Percentiles rank a stretch among this genome's conserved stretches.
Conservation (phyloP, 2,797 vertebrate species). For the Nasua narica region DNA sequence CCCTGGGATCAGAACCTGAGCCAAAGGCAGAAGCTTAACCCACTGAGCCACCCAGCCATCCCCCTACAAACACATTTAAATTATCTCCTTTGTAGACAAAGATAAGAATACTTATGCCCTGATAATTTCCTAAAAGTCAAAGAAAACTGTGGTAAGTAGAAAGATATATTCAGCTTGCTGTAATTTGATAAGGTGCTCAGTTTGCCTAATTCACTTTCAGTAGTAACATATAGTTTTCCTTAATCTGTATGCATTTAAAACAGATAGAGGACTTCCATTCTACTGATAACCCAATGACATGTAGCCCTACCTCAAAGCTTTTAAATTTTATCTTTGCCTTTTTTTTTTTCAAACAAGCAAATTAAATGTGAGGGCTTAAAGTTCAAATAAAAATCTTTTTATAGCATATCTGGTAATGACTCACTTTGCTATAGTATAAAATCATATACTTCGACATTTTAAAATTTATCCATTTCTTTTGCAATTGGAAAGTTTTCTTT, state of each 20-base stretch:
- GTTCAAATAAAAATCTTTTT: constrained; percentile 39
- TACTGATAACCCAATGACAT: neutral
- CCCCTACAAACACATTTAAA: neutral
- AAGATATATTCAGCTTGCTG: neutral
- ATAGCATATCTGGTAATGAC: constrained; percentile 22
- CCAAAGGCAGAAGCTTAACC: too few species aligned
- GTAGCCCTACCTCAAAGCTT: constrained; percentile 25
- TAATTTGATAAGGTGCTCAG: neutral
- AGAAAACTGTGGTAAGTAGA: neutral
- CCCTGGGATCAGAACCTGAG: too few species aligned
- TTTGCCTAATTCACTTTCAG: neutral
- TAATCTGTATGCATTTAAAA: neutral
- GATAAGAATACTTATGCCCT: neutral
- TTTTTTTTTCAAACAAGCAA: constrained; percentile 53
- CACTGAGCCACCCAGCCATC: too few species aligned
- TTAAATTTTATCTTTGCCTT: constrained; percentile 51
- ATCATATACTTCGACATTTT: neutral
- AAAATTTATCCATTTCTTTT: constrained; percentile 6
- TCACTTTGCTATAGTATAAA: constrained; percentile 35
- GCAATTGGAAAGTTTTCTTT: constrained; percentile 31
- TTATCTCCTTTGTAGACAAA: neutral
- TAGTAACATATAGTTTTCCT: neutral
- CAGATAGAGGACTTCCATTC: neutral
- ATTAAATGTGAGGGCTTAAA: constrained; percentile 43
- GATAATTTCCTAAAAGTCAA: neutral